A percentile compares a stretch with the other conserved stretches of the same genome.
Conservation (phyloP, 1,140 invertebrate genomes). For the Neoseiulus cucumeris region DNA sequence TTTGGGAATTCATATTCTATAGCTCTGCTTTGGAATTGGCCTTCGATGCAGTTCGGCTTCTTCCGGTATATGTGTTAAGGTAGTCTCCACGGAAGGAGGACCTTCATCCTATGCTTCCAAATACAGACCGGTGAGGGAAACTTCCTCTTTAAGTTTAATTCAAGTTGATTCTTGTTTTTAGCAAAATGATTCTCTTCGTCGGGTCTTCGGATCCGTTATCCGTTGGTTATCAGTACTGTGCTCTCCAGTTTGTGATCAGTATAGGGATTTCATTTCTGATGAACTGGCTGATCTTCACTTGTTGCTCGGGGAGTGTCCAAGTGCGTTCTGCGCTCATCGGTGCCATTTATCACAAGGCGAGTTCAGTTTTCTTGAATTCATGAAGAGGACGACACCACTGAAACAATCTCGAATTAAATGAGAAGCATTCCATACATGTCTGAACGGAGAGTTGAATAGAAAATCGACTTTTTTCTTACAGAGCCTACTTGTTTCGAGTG, state of each 20-base stretch:
- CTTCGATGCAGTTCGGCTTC: background rate
- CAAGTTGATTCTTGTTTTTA: background rate
- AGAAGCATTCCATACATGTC: background rate
- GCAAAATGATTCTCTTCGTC: background rate
- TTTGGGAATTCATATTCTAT: background rate
- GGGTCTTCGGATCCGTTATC: background rate
- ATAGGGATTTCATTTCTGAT: background rate
- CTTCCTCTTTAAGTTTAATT: background rate
- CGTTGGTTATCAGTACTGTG: background rate
- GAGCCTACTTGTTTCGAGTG: constrained; percentile 14
- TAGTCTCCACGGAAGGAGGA: no score
- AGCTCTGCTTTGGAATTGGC: background rate
- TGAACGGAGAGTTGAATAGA: background rate
- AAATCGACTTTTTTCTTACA: background rate
- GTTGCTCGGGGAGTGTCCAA: background rate
- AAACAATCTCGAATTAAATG: background rate
- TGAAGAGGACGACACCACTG: no score
- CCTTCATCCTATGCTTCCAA: no score
- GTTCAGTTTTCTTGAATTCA: no score
- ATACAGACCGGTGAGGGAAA: no score
- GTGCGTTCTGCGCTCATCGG: constrained; percentile 6
- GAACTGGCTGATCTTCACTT: background rate
- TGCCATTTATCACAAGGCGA: constrained; percentile 16
- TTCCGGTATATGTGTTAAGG: background rate
- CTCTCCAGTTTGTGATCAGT: background rate